Evolutionary conservation across 23 tunicate species (phyloP).

Genomic region (Styela plicata): DNA sequence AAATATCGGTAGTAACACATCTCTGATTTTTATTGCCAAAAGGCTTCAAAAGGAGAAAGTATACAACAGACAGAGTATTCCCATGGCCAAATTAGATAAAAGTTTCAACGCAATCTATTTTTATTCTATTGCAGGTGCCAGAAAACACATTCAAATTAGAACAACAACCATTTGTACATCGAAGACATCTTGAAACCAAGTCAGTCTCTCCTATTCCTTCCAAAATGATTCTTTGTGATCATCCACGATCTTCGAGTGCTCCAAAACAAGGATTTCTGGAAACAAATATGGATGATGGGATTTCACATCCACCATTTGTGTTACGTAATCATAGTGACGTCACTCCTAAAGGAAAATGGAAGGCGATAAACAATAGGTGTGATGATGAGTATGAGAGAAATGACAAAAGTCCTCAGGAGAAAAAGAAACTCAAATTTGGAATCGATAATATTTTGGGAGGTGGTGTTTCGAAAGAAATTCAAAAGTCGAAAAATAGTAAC

Average conservation of each 20-base stretch:
- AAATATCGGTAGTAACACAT: too few relatives aligned
- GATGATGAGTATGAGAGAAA: neutral
- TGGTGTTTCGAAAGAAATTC: neutral
- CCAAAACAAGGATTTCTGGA: neutral
- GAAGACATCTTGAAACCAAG: neutral
- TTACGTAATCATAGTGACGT: neutral
- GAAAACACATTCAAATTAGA: neutral
- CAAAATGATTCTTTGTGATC: neutral
- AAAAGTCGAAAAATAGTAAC: neutral
- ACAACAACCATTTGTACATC: neutral
- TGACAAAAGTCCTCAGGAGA: neutral
- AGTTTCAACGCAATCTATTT: too few relatives aligned
- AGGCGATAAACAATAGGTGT: neutral
- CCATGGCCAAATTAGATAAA: too few relatives aligned
- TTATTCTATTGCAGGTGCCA: neutral
- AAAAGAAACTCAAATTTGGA: slow-evolving; percentile 34
- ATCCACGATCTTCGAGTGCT: neutral
- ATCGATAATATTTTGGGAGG: slow-evolving; percentile 37
- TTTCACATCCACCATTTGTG: neutral
- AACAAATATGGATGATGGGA: neutral
- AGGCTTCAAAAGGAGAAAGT: too few relatives aligned
- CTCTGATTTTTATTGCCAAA: too few relatives aligned
- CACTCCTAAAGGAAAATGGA: neutral
- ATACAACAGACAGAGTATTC: too few relatives aligned
- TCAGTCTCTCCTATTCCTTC: neutral